phyloP scores from a whole-genome alignment of 2,888 invertebrate species.

The Synergus laeviventris region DNA sequence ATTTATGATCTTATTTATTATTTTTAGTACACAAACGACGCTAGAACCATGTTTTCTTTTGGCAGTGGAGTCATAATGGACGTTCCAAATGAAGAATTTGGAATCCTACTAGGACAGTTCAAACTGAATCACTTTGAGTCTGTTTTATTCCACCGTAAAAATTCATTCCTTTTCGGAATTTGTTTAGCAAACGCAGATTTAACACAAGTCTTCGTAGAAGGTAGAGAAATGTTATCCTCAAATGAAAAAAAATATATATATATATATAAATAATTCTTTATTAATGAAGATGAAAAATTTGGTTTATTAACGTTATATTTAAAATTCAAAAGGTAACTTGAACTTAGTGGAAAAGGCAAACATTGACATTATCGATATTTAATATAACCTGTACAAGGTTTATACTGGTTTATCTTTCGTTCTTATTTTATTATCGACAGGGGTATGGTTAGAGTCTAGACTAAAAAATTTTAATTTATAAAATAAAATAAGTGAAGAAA shows the following conservation, averaged over 20 bases:
- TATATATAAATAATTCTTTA: neutral
- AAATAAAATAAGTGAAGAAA: neutral
- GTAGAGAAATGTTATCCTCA: slow-evolving; percentile 41
- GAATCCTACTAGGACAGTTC: slow-evolving; percentile 60
- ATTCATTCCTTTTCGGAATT: slow-evolving; percentile 53
- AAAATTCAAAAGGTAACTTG: neutral
- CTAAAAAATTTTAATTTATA: neutral
- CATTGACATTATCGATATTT: neutral
- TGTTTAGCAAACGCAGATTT: slow-evolving; percentile 46
- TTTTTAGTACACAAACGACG: slow-evolving; percentile 58
- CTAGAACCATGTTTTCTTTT: slow-evolving; percentile 55
- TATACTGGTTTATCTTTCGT: neutral
- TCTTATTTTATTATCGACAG: neutral
- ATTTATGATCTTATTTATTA: neutral
- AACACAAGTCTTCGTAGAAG: slow-evolving; percentile 52
- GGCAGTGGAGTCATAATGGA: slow-evolving; percentile 60
- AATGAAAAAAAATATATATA: neutral
- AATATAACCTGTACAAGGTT: neutral
- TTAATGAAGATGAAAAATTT: neutral
- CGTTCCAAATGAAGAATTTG: slow-evolving; percentile 61
- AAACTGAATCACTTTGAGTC: slow-evolving; percentile 59
- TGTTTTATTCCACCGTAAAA: slow-evolving; percentile 62
- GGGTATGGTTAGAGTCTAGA: neutral
- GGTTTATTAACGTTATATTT: no score
- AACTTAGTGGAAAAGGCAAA: neutral